Evolutionary conservation across 2,888 invertebrate species (phyloP), one percentile per base, ranked within the genome.

Genomic region (Thereva nobilitata): DNA sequence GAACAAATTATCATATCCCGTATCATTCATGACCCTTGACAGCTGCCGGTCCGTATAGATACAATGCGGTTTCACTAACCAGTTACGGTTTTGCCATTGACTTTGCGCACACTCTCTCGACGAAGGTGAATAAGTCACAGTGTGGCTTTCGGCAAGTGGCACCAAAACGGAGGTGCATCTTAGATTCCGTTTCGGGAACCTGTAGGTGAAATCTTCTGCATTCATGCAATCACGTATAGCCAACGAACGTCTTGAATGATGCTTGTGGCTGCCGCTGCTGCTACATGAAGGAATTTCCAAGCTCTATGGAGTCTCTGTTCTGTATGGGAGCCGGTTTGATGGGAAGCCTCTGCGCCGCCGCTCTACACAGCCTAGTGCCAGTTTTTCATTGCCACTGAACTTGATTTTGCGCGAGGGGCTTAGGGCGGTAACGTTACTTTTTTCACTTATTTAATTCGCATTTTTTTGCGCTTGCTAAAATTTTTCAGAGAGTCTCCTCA

Each of bases 351-450:
- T 23, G 23, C 23, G 23, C 23, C 23, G 23, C 23, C 23, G 23
- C 23, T 23, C 1, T 23, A 23, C 23, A 23, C 23, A 49, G 49
- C 49, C 47, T 49, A 59, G 59, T 59, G 47, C 59, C 59, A 59
- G 59, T 59, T 59, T 59, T 59, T 59, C 49, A 49, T 49, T 49
- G 23, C 59, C 59, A 37, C 49, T 59, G 59, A 59, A 59, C 59
- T 59, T 59, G 59, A 59, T 59, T 59, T 10, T 23, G 23, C 23
- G 23, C 1, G 23, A 2, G 23, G 23, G 2, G 23, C 49, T 47
- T 4, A 23, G 23, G 49, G 47, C 59, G n/a, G 38, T 59, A 38
- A 49, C 49, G 47, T 59, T 59, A 59, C 59, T 59, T 59, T 59
- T 59, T 49, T 59, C 49, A 49, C 38, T 49, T 49, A 49, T 49